Evolutionary conservation across 1,140 invertebrate genomes (phyloP).

Genomic region (Euura lappo): DNA sequence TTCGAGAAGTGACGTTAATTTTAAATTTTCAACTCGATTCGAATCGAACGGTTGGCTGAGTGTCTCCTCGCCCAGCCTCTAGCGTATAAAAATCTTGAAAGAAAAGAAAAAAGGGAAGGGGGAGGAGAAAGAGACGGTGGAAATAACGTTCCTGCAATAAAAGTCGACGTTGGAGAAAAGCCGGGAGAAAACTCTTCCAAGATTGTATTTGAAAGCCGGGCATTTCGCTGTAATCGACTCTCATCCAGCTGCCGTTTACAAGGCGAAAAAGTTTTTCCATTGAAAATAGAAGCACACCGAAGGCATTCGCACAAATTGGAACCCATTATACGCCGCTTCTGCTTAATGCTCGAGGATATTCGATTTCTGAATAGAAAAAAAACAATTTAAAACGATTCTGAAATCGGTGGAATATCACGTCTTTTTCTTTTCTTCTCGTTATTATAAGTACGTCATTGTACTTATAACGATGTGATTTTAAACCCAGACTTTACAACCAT

Average conservation of each 20-base stretch:
- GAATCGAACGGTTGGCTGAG: slow-evolving; percentile 4
- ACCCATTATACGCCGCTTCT: background rate
- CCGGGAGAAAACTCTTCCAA: background rate
- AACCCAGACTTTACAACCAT: no score
- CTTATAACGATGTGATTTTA: no score
- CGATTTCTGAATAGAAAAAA: no score
- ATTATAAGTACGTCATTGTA: no score
- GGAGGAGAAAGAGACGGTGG: background rate
- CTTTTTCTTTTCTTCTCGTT: no score
- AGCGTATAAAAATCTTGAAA: background rate
- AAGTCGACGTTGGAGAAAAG: background rate
- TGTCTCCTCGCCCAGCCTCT: background rate
- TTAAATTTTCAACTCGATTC: slow-evolving; percentile 2
- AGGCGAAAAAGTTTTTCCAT: slow-evolving; percentile 1
- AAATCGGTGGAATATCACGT: no score
- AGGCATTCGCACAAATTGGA: background rate
- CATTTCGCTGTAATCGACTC: slow-evolving; percentile 4
- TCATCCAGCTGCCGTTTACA: background rate
- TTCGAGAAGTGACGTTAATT: slow-evolving; percentile 3
- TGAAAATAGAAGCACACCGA: background rate
- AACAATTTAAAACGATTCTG: no score
- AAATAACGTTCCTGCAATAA: background rate
- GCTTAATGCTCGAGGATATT: background rate
- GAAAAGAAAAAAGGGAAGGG: background rate
- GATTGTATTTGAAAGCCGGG: background rate